These are phyloP conservation scores for Myotis lucifugus DNA, from an alignment of 2,113 vertebrate genomes.

Conservation along the genomic window DNA sequence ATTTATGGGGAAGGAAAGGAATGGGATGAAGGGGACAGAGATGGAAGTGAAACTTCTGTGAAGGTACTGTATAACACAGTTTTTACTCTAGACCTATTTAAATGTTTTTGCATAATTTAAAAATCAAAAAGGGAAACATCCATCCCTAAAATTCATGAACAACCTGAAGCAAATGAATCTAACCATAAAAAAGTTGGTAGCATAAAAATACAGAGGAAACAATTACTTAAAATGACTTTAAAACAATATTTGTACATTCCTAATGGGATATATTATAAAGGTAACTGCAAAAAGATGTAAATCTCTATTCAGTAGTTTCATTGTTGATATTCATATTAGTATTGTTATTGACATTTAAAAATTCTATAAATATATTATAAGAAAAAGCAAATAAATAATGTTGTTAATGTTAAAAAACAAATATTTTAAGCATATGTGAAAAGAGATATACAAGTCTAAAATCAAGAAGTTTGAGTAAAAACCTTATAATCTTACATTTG, in stretches of 20 bases:
- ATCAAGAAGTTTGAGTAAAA: constrained; percentile 5
- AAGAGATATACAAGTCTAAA: constrained; percentile 41
- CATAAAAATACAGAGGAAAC: constrained; percentile 54
- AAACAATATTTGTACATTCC: constrained; percentile 27
- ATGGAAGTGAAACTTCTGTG: constrained; percentile 12
- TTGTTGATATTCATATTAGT: constrained; percentile 26
- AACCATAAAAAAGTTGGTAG: constrained; percentile 8
- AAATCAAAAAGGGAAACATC: constrained; percentile 7
- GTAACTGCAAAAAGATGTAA: constrained; percentile 43
- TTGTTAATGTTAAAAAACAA: constrained; percentile 27
- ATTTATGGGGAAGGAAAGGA: not conserved
- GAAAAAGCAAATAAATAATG: constrained; percentile 38
- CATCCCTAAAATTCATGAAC: constrained; percentile 40
- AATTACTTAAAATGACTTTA: constrained; percentile 39
- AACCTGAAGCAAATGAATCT: constrained; percentile 28
- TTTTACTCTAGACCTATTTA: constrained; percentile 50
- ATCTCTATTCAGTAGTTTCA: constrained; percentile 34
- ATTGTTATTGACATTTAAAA: constrained; percentile 42
- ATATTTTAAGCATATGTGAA: constrained; percentile 1
- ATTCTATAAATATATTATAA: constrained; percentile 43
- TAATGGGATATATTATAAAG: constrained; percentile 10
- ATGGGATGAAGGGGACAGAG: constrained; percentile 25
- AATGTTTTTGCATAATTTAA: constrained; percentile 57
- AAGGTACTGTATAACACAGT: constrained; percentile 19
- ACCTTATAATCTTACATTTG: constrained; percentile 45